These are phyloP conservation scores for Caenorhabditis remanei DNA, from an alignment of 1,140 invertebrate genomes.

Conservation along the genomic window DNA sequence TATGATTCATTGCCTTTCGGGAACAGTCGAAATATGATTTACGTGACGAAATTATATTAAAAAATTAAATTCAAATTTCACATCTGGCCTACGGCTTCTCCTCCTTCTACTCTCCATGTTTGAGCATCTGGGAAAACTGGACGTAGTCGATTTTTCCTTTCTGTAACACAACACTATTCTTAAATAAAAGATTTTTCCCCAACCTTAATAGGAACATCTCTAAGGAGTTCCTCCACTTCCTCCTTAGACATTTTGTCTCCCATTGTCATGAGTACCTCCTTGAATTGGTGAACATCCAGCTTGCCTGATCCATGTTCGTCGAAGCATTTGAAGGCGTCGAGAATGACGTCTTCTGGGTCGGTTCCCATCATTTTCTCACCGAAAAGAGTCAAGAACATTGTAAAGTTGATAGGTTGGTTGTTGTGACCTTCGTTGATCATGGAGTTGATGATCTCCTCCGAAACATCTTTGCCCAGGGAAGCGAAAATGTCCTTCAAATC, in stretches of 20 bases:
- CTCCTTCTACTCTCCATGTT: conserved; percentile 95
- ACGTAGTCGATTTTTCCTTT: conserved; percentile 95
- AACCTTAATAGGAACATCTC: conserved; percentile 93
- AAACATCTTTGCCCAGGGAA: conserved; percentile 80
- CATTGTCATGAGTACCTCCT: conserved; percentile 95
- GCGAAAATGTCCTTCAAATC: conserved; percentile 80
- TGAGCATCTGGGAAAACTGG: conserved; percentile 96
- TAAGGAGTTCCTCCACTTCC: conserved; percentile 96
- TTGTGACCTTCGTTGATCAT: conserved; percentile 82
- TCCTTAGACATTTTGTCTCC: conserved; percentile 95
- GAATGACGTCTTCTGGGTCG: conserved; percentile 82
- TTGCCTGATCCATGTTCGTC: conserved; percentile 81
- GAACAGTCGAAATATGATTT: too few species aligned
- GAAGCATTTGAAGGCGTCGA: conserved; percentile 82
- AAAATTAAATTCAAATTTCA: too few species aligned
- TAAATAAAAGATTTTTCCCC: too few species aligned
- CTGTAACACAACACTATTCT: too few species aligned
- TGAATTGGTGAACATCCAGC: conserved; percentile 86
- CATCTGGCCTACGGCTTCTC: conserved; percentile 79
- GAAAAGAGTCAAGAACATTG: conserved; percentile 83
- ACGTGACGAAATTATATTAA: too few species aligned
- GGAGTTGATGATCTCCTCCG: conserved; percentile 80
- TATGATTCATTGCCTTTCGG: too few species aligned
- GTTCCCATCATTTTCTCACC: conserved; percentile 82
- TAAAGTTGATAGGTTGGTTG: conserved; percentile 81